Percentiles rank a stretch among this genome's conserved stretches.
These are phyloP conservation scores for Columbina picui DNA, from an alignment of 2,113 vertebrate species.

Conservation along the genomic window DNA sequence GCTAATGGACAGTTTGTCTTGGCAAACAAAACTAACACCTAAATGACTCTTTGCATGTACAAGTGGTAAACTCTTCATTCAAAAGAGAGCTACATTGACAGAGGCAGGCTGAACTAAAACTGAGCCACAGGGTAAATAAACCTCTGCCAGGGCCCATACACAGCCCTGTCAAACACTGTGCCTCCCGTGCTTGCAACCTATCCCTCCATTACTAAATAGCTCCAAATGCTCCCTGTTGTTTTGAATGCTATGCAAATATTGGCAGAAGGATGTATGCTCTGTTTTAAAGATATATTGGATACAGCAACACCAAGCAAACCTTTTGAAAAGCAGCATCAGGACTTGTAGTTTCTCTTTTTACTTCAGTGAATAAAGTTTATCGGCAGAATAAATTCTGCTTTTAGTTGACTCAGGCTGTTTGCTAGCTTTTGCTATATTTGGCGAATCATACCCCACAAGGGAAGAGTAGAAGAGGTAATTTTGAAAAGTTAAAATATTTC, in stretches of 20 bases:
- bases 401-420: neutral
- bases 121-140: conserved; percentile 49
- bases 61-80: conserved; percentile 23
- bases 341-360: neutral
- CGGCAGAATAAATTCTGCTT: neutral
- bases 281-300: neutral
- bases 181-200: neutral
- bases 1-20: neutral
- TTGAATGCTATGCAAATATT: conserved; percentile 11
- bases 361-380: neutral
- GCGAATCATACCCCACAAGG: neutral
- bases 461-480: neutral
- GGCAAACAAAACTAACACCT: conserved; percentile 28
- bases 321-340: neutral
- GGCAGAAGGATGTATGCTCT: neutral
- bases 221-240: neutral
- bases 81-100: neutral
- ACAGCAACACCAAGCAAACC: neutral
- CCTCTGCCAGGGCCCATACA: neutral
- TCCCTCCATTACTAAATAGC: neutral
- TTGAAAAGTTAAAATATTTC: conserved; percentile 22
- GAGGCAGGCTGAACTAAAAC: neutral
- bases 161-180: neutral
- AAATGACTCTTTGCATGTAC: neutral
- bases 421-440: neutral